Evolutionary conservation across 2,113 vertebrate species (phyloP), one percentile per base, ranked within the genome.

Genomic region (Vimba vimba): DNA sequence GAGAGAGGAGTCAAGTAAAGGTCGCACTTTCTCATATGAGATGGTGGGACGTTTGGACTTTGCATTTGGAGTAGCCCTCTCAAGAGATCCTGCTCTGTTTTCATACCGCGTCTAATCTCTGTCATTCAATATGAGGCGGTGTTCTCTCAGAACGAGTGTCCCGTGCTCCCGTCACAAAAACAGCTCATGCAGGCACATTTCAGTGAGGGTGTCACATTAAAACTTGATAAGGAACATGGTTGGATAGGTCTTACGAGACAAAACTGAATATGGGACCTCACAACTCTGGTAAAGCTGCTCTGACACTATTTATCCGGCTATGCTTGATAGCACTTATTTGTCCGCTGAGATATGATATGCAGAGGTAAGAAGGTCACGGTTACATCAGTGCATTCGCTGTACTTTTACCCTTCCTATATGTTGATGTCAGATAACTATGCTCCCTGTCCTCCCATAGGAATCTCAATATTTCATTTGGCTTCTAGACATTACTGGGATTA

Each of bases 161-260:
- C 45, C 27, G 19, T 47, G 52, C 23, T 33, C 27, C 19, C 85
- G 25, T 57, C 76, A 33, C 69, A 30, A 77, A 88, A 88, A 85
- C 66, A 88, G 62, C 73, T 79, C 82, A 83, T 60, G 59, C 57
- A 6, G 74, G 77, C 83, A 71, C 39, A 25, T 83, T 86, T 86
- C 76, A 82, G 81, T 84, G 57, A 17, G 55, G 4, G 87, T 73
- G 86, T 87, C 79, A 80, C 76, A 86, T 87, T 85, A 87, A 89
- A 86, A 74, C 57, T 80, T 52, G 45, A 81, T 84, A n/a, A 23
- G 50, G 50, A 68, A 86, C 27, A 87, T 57, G 66, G 83, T 83
- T 62, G 66, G 75, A 75, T 66, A 33, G 79, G 21, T 62, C 60
- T 83, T 77, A 77, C 6, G 74, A 83, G 74, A 87, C 57, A 66